Base-by-base conservation (phyloP, 2,113 vertebrate genomes). In the Dascyllus trimaculatus region DNA sequence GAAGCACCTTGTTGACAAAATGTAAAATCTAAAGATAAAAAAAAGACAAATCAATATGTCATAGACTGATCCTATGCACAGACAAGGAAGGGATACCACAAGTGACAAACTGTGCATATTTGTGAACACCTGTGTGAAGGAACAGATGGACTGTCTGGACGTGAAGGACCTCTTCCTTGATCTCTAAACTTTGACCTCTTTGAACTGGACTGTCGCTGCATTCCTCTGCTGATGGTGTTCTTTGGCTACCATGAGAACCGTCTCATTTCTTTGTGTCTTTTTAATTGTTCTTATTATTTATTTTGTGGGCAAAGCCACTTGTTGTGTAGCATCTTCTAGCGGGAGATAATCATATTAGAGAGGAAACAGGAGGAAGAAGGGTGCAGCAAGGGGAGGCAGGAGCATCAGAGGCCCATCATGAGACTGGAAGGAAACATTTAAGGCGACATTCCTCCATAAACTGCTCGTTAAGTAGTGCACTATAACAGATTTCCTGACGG, bases 1-100 rank as follows among this genome's bases (percentile, higher is more conserved):
- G 95, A 96, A 96, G 96, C 97, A 97, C 96, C 95, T 98, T 97
- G 95, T 94, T 71, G 90, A 94, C 89, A 82, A 88, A 88, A 92
- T 91, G 75, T 90, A 90, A 89, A 87, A 89, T n/a, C 56, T 89
- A 89, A 78, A 35, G 69, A 89, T 60, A 61, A 88, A 76, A 65
- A 77, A 78, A 81, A 67, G 75, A 85, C 82, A 57, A 74, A 86
- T 81, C 69, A 86, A 77, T 82, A 80, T 73, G 87, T 87, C 79
- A 79, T 64, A 64, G 75, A 90, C 84, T 88, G 88, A 92, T 84
- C 69, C 89, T 88, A 88, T 89, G 85, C 89, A 90, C 89, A 92
- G 85, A 88, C 45, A 40, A 85, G 82, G 82, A 82, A 75, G 26
- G 62, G 82, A 75, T 79, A 80, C 77, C 82, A 85, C 53, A 75